Percentiles rank a stretch among this genome's conserved stretches.
phyloP scores from a whole-genome alignment of 2,888 invertebrate genomes.

The Acanthosepion lycidas region DNA sequence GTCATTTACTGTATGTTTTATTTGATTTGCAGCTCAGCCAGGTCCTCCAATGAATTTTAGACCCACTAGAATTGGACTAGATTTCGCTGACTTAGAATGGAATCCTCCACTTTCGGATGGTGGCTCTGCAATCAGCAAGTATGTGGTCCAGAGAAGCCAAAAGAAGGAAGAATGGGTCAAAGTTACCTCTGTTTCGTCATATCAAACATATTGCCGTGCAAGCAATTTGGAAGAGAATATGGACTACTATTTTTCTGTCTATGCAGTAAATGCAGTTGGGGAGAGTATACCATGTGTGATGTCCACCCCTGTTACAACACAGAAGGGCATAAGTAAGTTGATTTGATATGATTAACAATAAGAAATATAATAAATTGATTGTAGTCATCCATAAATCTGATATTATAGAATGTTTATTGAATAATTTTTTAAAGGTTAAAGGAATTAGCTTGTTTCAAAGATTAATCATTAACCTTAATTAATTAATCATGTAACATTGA shows the following conservation, averaged over 20 bases:
- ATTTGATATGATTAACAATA: background rate
- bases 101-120: conserved; percentile 72
- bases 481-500: too few relatives aligned
- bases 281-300: conserved; percentile 66
- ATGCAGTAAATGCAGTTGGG: conserved; percentile 73
- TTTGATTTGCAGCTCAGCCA: conserved; percentile 64
- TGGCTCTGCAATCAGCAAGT: conserved; percentile 71
- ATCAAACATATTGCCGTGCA: conserved; percentile 63
- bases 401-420: too few relatives aligned
- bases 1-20: background rate
- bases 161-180: conserved; percentile 60
- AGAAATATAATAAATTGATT: too few relatives aligned
- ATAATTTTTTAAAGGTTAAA: too few relatives aligned
- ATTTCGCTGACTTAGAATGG: conserved; percentile 71
- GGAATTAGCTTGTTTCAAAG: too few relatives aligned
- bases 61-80: conserved; percentile 67
- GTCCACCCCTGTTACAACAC: conserved; percentile 63
- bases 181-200: conserved; percentile 64
- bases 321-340: conserved; percentile 69
- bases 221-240: conserved; percentile 67
- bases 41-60: conserved; percentile 70
- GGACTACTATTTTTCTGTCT: conserved; percentile 72
- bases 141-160: conserved; percentile 66
- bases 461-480: too few relatives aligned
- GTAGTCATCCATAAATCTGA: too few relatives aligned